Evolutionary conservation across 1,140 invertebrate species (phyloP).

Genomic region (Pachyrhynchus sulphureomaculatus): DNA sequence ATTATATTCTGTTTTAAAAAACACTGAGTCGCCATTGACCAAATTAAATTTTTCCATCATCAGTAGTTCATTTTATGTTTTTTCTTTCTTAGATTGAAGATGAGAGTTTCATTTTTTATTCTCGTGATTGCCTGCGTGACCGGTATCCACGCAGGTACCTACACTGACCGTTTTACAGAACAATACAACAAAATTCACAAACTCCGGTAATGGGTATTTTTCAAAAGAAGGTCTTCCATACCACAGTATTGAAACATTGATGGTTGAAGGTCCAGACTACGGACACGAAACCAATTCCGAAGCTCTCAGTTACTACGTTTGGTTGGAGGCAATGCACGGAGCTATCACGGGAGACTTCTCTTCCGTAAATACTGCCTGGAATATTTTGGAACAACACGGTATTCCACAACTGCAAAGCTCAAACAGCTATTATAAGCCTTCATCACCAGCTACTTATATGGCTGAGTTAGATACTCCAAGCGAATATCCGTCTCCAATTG

Average conservation of each 20-base stretch:
- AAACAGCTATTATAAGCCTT: constrained; percentile 21
- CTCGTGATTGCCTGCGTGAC: constrained; percentile 21
- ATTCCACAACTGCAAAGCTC: constrained; percentile 24
- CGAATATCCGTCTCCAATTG: constrained; percentile 23
- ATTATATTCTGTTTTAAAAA: no score
- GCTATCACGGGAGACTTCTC: constrained; percentile 29
- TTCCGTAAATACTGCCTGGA: constrained; percentile 28
- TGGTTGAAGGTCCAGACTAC: constrained; percentile 30
- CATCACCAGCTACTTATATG: constrained; percentile 25
- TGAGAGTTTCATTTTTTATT: constrained; percentile 9
- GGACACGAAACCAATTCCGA: constrained; percentile 35
- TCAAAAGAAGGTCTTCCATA: constrained; percentile 31
- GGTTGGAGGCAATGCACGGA: constrained; percentile 36
- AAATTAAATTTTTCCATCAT: no score
- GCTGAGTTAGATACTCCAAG: constrained; percentile 28
- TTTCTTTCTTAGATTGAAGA: background rate
- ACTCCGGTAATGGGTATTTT: constrained; percentile 29
- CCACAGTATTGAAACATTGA: constrained; percentile 33
- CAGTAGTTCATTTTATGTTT: no score
- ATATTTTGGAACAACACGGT: constrained; percentile 27
- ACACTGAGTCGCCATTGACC: no score
- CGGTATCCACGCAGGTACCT: constrained; percentile 17
- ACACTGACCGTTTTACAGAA: constrained; percentile 27
- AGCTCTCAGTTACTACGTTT: constrained; percentile 33
- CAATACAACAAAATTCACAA: constrained; percentile 34